Evolutionary conservation across 2,888 invertebrate genomes (phyloP).

Genomic region (Drosophila siamana): DNA sequence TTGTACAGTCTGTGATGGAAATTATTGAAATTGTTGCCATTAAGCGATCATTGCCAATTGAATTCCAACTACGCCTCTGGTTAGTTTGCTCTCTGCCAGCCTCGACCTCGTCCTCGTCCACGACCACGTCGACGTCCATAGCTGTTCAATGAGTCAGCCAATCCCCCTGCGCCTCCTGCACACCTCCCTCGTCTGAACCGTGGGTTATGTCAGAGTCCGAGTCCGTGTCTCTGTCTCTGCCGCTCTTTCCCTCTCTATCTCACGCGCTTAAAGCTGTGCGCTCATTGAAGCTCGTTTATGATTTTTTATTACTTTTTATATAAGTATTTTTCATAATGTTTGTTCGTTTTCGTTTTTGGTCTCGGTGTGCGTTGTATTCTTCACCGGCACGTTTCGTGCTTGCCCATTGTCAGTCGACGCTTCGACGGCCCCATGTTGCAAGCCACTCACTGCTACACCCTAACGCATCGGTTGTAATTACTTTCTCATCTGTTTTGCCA

Average conservation of each 20-base stretch:
- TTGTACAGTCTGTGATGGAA: conserved; percentile 30
- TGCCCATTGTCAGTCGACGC: conserved; percentile 45
- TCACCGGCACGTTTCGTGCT: conserved; percentile 53
- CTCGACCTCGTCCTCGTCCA: conserved; percentile 20
- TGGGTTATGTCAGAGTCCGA: conserved; percentile 59
- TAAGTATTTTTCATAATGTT: conserved; percentile 12
- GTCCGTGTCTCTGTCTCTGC: conserved; percentile 12
- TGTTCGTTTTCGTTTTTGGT: too few species aligned
- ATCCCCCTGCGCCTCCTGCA: not conserved
- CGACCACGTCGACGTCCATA: conserved; percentile 20
- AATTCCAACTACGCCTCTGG: conserved; percentile 39
- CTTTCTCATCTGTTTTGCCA: conserved; percentile 15
- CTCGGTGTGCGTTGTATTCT: conserved; percentile 44
- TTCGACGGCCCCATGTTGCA: conserved; percentile 24
- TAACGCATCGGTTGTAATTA: conserved; percentile 1
- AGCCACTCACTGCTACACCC: conserved; percentile 22
- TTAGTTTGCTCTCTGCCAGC: conserved; percentile 5
- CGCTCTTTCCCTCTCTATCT: conserved; percentile 4
- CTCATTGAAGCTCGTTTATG: conserved; percentile 57
- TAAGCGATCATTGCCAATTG: conserved; percentile 61
- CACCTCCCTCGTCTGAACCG: not conserved
- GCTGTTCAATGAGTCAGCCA: conserved; percentile 54
- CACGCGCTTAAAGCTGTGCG: conserved; percentile 7
- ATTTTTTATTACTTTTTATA: conserved; percentile 33
- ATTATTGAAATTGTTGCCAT: conserved; percentile 63